These are phyloP conservation scores for Apodemus sylvaticus DNA, from an alignment of 2,113 vertebrate species.

Conservation along the genomic window DNA sequence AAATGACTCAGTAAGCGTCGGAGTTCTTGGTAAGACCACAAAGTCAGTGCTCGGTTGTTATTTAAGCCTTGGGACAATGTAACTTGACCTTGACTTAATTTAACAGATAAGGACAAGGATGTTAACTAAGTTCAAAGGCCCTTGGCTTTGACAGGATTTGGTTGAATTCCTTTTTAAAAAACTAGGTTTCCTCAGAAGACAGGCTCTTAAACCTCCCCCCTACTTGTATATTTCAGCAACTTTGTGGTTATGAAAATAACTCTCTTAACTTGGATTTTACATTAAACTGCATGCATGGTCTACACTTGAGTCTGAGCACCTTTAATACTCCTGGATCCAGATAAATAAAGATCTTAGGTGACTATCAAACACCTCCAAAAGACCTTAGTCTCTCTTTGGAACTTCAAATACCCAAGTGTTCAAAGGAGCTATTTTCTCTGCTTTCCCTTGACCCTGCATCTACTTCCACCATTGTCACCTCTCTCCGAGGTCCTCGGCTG, in stretches of 20 bases:
- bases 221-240: not conserved
- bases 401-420: not conserved
- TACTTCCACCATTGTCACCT: rapidly evolving
- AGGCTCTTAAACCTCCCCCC: not conserved
- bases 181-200: not conserved
- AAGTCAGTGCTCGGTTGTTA: not conserved
- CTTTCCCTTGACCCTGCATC: not conserved
- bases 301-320: not conserved
- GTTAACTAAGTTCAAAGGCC: not conserved
- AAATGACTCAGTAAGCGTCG: not conserved
- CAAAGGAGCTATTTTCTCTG: not conserved
- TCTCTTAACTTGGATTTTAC: not conserved
- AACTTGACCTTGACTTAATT: not conserved
- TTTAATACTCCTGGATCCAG: not conserved
- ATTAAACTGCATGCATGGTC: rapidly evolving
- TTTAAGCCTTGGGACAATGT: not conserved
- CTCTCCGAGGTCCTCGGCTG: rapidly evolving
- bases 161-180: not conserved
- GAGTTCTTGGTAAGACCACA: not conserved
- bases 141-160: not conserved
- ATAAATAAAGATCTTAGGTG: not conserved
- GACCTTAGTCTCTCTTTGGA: not conserved
- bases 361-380: not conserved
- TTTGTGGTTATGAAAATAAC: not conserved
- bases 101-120: not conserved